A percentile compares a stretch with the other conserved stretches of the same genome.
Evolutionary conservation across 2,797 vertebrate species (phyloP).

Genomic region (Chelonia mydas): DNA sequence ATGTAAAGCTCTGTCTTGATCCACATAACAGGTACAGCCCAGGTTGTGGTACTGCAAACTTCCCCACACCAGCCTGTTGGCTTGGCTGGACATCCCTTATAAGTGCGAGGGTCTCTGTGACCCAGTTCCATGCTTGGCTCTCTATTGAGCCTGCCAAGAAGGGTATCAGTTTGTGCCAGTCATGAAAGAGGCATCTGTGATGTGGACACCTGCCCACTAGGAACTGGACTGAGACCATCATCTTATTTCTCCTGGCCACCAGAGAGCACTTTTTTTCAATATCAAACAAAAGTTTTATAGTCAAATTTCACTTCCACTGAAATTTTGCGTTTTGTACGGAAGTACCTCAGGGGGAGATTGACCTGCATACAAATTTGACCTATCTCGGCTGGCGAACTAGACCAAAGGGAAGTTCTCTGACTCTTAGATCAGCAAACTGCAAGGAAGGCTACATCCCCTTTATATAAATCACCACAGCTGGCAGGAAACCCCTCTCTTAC

Average conservation of each 20-base stretch:
- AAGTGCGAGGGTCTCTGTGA: neutral
- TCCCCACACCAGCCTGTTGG: neutral
- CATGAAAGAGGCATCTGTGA: neutral
- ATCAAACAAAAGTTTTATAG: neutral
- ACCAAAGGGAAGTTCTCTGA: conserved; percentile 15
- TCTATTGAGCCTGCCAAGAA: neutral
- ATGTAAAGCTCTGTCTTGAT: neutral
- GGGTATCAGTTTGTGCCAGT: neutral
- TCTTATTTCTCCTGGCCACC: neutral
- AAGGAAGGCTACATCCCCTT: conserved; percentile 4
- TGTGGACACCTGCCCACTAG: neutral
- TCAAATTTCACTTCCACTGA: neutral
- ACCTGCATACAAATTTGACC: neutral
- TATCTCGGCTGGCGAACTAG: neutral
- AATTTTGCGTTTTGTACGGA: neutral
- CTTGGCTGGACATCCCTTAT: neutral
- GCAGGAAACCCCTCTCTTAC: conserved; percentile 85
- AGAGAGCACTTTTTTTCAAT: neutral
- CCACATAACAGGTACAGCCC: neutral
- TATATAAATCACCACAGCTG: conserved; percentile 81
- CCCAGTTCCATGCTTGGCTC: neutral
- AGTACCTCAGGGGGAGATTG: neutral
- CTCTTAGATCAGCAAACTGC: conserved; percentile 1
- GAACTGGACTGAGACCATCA: neutral
- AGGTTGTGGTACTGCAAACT: neutral